Base-by-base conservation (phyloP, 2,888 invertebrate species). In the Acanthococcus lagerstroemiae region DNA sequence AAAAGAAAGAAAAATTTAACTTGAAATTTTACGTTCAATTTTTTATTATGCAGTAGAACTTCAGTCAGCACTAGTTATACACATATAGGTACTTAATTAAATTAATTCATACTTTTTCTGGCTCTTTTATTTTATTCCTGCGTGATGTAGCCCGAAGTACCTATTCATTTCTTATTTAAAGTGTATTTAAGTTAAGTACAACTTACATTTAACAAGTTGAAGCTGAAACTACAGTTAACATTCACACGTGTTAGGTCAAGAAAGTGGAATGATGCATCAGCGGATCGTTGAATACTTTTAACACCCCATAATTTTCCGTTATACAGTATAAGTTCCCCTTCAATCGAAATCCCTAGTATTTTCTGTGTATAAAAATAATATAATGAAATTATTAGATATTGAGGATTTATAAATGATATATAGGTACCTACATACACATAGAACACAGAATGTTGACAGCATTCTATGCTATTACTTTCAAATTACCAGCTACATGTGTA, bases 221-320 rank as follows among this genome's bases (percentile, higher is more conserved):
- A 37, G 12, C 2, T 1, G 3, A 37, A 37, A 37, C 37, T 37
- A n/a, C 37, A 22, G 21, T 50, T 61, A n/a, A 61, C 61, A 3
- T 50, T 15, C 4, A 61, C 52, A 12, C 24, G 21, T 9, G 44
- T 21, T 2, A 50, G 27, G 6, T 30, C 7, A 9, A 37, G 21
- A 4, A 56, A n/a, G n/a, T 46, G 7, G 17, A 6, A 66, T 3
- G 24, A 24, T 6, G 56, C 55, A 1, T 48, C 55, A 21, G 56
- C 48, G 7, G 24, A 9, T 57, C 66, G 25, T 57, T 45, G 0
- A 6, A 66, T 56, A 1, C 45, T 27, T 27, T 56, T 45, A 1
- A 56, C 17, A 21, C 66, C 66, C 9, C 15, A 25, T 22, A 66
- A n/a, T 21, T 46, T 15, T 21, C 66, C 66, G 21, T 66, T 66